Conservation (phyloP, 2,797 vertebrate genomes). For the Ptychadena robeensis region DNA sequence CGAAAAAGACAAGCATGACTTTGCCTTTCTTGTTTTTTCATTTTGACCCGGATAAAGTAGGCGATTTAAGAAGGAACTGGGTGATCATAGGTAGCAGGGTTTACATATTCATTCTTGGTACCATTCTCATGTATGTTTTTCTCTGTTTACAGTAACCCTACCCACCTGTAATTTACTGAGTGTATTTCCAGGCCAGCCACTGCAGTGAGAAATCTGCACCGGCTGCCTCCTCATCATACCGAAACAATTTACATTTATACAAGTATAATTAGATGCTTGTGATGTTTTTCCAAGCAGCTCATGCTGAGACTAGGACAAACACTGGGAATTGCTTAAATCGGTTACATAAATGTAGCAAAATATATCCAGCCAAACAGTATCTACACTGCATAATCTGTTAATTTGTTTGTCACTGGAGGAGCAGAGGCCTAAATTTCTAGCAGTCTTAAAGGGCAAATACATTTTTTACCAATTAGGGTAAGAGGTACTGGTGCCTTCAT, state of each 20-base stretch:
- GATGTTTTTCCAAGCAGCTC: slow-evolving; percentile 21
- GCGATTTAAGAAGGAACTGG: no score
- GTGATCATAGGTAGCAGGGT: no score
- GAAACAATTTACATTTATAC: slow-evolving; percentile 33
- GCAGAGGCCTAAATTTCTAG: not conserved
- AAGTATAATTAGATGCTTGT: slow-evolving; percentile 39
- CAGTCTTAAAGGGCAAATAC: not conserved
- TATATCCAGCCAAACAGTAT: not conserved
- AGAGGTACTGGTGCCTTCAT: no score
- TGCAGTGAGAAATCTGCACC: slow-evolving; percentile 22
- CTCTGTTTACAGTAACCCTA: slow-evolving; percentile 27
- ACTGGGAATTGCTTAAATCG: slow-evolving; percentile 5
- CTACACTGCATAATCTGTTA: slow-evolving; percentile 1
- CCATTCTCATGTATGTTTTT: not conserved
- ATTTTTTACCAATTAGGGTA: no score
- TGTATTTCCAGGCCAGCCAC: slow-evolving; percentile 15
- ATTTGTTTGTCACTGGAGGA: not conserved
- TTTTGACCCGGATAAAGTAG: no score
- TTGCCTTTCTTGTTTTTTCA: no score
- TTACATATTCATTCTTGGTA: no score
- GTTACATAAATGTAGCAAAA: slow-evolving; percentile 15
- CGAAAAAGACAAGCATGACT: no score
- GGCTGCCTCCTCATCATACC: slow-evolving; percentile 23
- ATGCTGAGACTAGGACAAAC: slow-evolving; percentile 44
- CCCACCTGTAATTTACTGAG: slow-evolving; percentile 14